A percentile compares a stretch with the other conserved stretches of the same genome.
These are phyloP conservation scores for Pocillopora grandis DNA, from an alignment of 92 coral and sea anemone genomes.

Conservation along the genomic window DNA sequence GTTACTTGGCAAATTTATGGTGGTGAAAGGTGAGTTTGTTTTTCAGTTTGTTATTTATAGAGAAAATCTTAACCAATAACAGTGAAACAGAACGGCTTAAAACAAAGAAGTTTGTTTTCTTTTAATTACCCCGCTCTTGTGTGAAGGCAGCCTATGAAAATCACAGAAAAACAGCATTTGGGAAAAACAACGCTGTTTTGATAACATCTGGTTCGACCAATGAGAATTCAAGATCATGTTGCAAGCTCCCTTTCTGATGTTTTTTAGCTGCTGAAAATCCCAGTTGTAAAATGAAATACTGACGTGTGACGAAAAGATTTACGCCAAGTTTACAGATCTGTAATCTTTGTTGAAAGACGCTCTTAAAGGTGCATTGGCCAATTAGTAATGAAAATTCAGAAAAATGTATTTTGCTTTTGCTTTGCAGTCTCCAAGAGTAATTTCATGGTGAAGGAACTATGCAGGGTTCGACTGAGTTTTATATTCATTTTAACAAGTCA, in stretches of 20 bases:
- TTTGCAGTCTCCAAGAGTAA: too few relatives aligned
- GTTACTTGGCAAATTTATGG: neutral
- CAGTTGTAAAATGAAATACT: too few relatives aligned
- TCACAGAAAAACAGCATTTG: neutral
- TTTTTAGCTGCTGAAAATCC: too few relatives aligned
- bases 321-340: too few relatives aligned
- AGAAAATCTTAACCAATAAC: neutral
- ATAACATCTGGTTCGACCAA: neutral
- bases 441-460: too few relatives aligned
- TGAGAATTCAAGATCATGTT: neutral
- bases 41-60: neutral
- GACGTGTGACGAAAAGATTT: too few relatives aligned
- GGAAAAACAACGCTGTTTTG: conserved; percentile 22
- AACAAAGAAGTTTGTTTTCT: neutral
- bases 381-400: too few relatives aligned
- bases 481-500: too few relatives aligned
- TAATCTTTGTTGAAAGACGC: too few relatives aligned
- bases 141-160: neutral
- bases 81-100: neutral
- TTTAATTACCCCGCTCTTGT: neutral
- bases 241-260: neutral
- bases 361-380: too few relatives aligned
- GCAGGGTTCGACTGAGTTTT: too few relatives aligned
- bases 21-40: neutral
- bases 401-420: too few relatives aligned